Percentiles rank a stretch among this genome's conserved stretches.
phyloP scores from a whole-genome alignment of 1,140 invertebrate species.

The Thaumatotibia leucotreta region DNA sequence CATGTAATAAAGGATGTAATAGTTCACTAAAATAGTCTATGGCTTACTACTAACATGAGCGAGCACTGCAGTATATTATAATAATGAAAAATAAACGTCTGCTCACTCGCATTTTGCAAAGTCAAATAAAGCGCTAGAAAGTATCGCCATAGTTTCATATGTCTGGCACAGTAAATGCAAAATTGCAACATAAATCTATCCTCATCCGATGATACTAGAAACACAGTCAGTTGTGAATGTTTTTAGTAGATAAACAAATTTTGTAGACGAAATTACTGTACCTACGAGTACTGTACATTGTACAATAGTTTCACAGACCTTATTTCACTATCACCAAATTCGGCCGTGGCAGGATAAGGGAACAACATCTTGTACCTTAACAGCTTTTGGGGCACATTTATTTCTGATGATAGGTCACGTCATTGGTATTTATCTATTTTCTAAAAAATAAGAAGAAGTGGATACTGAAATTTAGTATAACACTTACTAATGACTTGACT shows the following conservation, averaged over 20 bases:
- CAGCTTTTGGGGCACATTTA: too few relatives aligned
- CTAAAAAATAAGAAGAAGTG: too few relatives aligned
- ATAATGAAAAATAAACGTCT: conserved; percentile 18
- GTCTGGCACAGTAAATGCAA: conserved; percentile 5
- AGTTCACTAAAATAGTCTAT: not conserved
- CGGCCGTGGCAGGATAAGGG: too few relatives aligned
- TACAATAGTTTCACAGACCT: too few relatives aligned
- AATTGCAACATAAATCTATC: conserved; percentile 12
- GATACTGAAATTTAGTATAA: too few relatives aligned
- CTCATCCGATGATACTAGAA: not conserved
- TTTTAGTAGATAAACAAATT: not conserved
- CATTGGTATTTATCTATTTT: too few relatives aligned
- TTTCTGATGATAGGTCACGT: too few relatives aligned
- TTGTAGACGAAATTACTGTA: too few relatives aligned
- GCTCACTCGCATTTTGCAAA: conserved; percentile 26
- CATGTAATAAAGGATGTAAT: too few relatives aligned
- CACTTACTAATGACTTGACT: too few relatives aligned
- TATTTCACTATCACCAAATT: conserved; percentile 20
- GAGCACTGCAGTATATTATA: conserved; percentile 13
- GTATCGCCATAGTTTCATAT: conserved; percentile 7
- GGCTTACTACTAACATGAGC: conserved; percentile 20
- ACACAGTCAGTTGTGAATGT: not conserved
- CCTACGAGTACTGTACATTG: too few relatives aligned
- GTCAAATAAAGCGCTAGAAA: conserved; percentile 14
- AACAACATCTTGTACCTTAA: too few relatives aligned